These are phyloP conservation scores for Drosophila punjabiensis DNA, from an alignment of 1,140 invertebrate species.

Conservation along the genomic window DNA sequence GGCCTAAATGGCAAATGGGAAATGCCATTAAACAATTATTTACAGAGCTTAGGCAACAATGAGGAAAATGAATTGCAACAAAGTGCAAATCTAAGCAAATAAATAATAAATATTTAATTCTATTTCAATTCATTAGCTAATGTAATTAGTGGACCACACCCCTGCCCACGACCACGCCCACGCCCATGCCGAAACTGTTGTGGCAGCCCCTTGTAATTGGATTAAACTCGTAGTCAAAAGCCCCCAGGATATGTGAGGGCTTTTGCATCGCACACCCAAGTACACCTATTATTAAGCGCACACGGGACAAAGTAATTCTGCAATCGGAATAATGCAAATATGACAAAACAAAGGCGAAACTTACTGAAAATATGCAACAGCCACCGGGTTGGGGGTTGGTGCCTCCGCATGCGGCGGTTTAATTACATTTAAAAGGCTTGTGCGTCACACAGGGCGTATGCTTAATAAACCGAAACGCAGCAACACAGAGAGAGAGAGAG, in stretches of 20 bases:
- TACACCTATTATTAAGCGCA: conserved; percentile 34
- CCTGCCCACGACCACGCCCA: background rate
- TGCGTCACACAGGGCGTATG: conserved; percentile 53
- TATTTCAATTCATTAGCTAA: conserved; percentile 78
- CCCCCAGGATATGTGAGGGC: conserved; percentile 18
- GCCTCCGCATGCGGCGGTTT: conserved; percentile 43
- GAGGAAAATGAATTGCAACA: conserved; percentile 48
- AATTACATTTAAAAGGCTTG: conserved; percentile 71
- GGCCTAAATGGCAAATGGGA: conserved; percentile 25
- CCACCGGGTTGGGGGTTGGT: background rate
- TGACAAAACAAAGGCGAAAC: conserved; percentile 60
- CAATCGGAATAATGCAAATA: conserved; percentile 71
- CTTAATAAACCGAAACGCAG: conserved; percentile 52
- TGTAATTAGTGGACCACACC: conserved; percentile 67
- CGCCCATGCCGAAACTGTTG: conserved; percentile 7
- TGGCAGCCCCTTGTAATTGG: conserved; percentile 59
- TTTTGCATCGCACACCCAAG: conserved; percentile 1
- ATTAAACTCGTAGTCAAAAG: conserved; percentile 52
- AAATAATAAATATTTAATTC: conserved; percentile 71
- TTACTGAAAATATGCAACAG: conserved; percentile 44
- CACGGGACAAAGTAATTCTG: conserved; percentile 58
- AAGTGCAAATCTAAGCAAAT: conserved; percentile 60
- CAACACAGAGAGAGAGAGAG: background rate
- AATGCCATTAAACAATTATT: conserved; percentile 65
- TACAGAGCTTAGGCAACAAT: conserved; percentile 34